These are phyloP conservation scores for Pelecanus crispus DNA, from an alignment of 2,113 vertebrate species.

Conservation along the genomic window DNA sequence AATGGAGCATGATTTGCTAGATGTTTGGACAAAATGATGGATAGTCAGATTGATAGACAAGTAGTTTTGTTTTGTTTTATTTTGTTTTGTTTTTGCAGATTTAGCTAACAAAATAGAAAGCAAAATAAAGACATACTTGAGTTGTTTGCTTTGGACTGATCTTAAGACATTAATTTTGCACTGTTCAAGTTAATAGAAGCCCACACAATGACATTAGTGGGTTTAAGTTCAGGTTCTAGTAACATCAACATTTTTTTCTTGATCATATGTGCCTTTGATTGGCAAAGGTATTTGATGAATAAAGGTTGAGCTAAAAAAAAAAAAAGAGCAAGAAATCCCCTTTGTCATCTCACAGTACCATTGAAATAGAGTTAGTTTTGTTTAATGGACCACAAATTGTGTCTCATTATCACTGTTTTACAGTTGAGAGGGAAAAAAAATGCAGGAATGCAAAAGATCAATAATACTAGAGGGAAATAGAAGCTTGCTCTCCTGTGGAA, in stretches of 20 bases:
- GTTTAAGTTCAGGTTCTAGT: background rate
- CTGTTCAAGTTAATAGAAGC: background rate
- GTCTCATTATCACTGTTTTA: background rate
- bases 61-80: background rate
- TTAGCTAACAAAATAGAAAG: background rate
- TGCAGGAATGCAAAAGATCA: background rate
- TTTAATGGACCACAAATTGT: background rate
- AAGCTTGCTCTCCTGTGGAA: background rate
- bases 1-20: background rate
- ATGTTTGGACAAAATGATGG: background rate
- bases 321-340: rapidly evolving
- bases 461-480: background rate
- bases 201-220: background rate
- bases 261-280: background rate
- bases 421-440: background rate
- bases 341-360: background rate
- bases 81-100: background rate
- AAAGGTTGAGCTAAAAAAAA: background rate
- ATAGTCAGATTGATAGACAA: background rate
- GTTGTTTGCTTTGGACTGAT: background rate
- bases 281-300: background rate
- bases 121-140: background rate
- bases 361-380: background rate
- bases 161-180: background rate
- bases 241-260: background rate